Evolutionary conservation across 2,113 vertebrate genomes (phyloP), one percentile per base, ranked within the genome.

Genomic region (Periophthalmus modestus): DNA sequence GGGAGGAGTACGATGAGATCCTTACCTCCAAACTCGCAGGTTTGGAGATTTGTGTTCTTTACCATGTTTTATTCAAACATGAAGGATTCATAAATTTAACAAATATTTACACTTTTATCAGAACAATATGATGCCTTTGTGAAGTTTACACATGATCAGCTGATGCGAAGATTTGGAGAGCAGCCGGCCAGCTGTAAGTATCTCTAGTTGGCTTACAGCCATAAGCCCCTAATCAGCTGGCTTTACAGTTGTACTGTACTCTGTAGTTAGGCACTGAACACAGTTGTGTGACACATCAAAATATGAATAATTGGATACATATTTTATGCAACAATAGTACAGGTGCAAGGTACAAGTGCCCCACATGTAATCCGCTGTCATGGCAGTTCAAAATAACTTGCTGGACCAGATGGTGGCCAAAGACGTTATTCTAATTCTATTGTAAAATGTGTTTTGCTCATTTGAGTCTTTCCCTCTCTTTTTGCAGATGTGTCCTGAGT

Each of bases 101-200:
- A 1, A 11, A 6, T 46, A 55, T 58, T 15, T 14, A 66, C 48
- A 34, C 81, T 73, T 67, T 70, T 74, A 84, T 71, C 89, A 99
- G 98, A 99, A 91, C 98, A 99, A 91, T 99, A 99, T 55, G 98
- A 99, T 82, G 95, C 96, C 0, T 99, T 99, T 88, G 98, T 99
- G 93, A 99, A 99, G 94, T 99, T 99, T 93, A 99, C 98, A 74
- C 98, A 99, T 86, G 98, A 99, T 89, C 98, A 99, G 12, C 95
- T 99, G 91, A 98, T 99, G 97, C 95, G 96, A 93, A 88, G 97
- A 91, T 99, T 98, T 79, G 98, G 97, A 89, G 98, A 99, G 94
- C 98, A 98, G 92, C 97, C 98, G 84, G 97, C 98, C 69, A 99
- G 98, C 92, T 99, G 97, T 99, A 88, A 96, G 98, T 98, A 90